Evolutionary conservation across 2,113 vertebrate species (phyloP).

Genomic region (Australoheros scitulus): DNA sequence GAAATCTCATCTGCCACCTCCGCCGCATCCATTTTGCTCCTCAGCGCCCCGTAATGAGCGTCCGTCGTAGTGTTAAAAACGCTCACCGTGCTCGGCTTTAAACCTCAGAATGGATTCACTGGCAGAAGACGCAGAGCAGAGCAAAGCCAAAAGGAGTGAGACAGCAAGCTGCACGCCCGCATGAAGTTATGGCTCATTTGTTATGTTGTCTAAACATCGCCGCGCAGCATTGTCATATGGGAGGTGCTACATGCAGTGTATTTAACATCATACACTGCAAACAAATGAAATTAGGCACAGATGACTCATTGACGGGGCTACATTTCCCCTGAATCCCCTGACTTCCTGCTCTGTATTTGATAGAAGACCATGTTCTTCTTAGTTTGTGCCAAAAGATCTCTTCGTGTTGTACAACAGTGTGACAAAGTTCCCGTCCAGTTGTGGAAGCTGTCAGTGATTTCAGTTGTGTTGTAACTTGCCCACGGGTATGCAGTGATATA

Average conservation of each 20-base stretch:
- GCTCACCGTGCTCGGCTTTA: background rate
- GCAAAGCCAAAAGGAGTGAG: background rate
- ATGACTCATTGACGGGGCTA: background rate
- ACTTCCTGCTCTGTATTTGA: background rate
- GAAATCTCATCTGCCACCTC: slow-evolving; percentile 32
- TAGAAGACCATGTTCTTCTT: background rate
- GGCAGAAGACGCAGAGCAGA: background rate
- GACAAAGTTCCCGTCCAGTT: background rate
- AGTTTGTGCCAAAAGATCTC: slow-evolving; percentile 23
- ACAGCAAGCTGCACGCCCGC: background rate
- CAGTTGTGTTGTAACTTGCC: background rate
- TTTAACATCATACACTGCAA: slow-evolving; percentile 24
- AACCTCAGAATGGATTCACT: background rate
- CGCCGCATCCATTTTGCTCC: slow-evolving; percentile 45
- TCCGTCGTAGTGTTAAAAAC: background rate
- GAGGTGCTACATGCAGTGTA: slow-evolving; percentile 15
- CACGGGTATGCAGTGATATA: background rate
- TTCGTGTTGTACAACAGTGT: background rate
- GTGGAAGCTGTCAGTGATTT: background rate
- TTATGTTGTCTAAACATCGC: slow-evolving; percentile 12
- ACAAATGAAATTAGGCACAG: background rate
- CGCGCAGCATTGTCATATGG: slow-evolving; percentile 9
- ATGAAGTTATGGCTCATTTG: background rate
- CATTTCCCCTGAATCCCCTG: background rate
- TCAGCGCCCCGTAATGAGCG: slow-evolving; percentile 60